Evolutionary conservation across 2,888 invertebrate genomes (phyloP), one percentile per base, ranked within the genome.

Genomic region (Melipona bicolor): DNA sequence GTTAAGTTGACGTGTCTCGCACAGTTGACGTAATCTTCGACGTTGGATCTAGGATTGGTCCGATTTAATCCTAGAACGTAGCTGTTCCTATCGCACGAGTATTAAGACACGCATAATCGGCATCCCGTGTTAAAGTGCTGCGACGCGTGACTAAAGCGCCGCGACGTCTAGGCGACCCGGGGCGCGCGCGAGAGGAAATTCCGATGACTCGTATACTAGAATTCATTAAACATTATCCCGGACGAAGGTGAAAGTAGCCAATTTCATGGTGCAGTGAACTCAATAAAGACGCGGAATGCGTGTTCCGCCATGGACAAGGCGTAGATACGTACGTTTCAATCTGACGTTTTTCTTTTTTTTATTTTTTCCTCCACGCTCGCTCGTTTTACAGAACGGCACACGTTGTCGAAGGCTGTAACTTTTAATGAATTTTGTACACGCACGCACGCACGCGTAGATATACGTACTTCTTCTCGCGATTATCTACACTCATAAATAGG

Each of bases 241-340:
- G 36, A 56, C 78, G 73, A 81, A 81, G 85, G 90, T 83, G 89
- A 89, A 89, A 90, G 90, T 87, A 88, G 79, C 73, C 88, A 89
- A 89, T 89, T 89, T 89, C 88, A 89, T 85, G 90, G 86, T 87
- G 88, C 85, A 79, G 76, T 85, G 90, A 89, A 77, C 87, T 73
- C 89, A 75, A 90, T 89, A 89, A 87, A 84, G 81, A 81, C 77
- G 70, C 72, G 75, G 80, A 82, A 82, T 79, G 82, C 81, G 84
- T 69, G 85, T 79, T 9, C 67, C 56, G 78, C 54, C 27, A 65
- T 62, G 27, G 67, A 61, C 73, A 67, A 65, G 17, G 24, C 56
- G 67, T 9, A 43, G 74, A 72, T 36, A 65, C 43, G 43, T 54
- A 62, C 72, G 32, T 67, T 69, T 50, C 69, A 49, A 27, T 0